Conservation (phyloP, 2,888 invertebrate species). For the Amblyteles armatorius region DNA sequence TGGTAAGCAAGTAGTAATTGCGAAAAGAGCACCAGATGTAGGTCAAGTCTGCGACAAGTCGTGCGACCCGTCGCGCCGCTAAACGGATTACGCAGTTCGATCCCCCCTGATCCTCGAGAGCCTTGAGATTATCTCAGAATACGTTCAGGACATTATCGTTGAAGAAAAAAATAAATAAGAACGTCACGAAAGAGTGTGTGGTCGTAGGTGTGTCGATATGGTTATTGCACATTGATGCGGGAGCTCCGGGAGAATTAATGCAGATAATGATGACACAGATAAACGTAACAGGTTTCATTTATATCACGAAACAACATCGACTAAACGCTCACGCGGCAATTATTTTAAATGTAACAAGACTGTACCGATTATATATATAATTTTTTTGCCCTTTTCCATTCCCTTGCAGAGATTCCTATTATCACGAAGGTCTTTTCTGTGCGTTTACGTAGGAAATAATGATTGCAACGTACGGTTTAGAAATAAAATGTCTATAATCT, state of each 20-base stretch:
- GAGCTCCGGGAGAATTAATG: conserved; percentile 7
- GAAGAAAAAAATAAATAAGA: conserved; percentile 25
- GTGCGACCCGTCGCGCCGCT: conserved; percentile 29
- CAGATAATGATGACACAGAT: conserved; percentile 2
- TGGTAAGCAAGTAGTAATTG: conserved; percentile 38
- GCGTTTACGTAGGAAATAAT: conserved; percentile 1
- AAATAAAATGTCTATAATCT: neutral
- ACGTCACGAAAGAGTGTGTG: neutral
- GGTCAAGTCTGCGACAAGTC: conserved; percentile 59
- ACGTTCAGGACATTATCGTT: conserved; percentile 38
- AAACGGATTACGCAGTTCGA: conserved; percentile 15
- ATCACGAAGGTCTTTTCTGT: conserved; percentile 6
- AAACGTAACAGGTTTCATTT: neutral
- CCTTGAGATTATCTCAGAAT: conserved; percentile 53
- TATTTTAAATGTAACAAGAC: conserved; percentile 5
- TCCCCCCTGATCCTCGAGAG: conserved; percentile 29
- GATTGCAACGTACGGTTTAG: neutral
- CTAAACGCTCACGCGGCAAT: conserved; percentile 9
- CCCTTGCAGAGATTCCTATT: neutral
- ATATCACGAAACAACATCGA: neutral
- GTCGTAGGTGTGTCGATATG: neutral
- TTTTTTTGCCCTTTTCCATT: conserved; percentile 13
- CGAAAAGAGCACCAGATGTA: conserved; percentile 51
- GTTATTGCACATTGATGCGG: conserved; percentile 15
- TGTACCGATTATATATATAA: neutral